Evolutionary conservation across 2,113 vertebrate species (phyloP).

Genomic region (Eubucco bourcierii): DNA sequence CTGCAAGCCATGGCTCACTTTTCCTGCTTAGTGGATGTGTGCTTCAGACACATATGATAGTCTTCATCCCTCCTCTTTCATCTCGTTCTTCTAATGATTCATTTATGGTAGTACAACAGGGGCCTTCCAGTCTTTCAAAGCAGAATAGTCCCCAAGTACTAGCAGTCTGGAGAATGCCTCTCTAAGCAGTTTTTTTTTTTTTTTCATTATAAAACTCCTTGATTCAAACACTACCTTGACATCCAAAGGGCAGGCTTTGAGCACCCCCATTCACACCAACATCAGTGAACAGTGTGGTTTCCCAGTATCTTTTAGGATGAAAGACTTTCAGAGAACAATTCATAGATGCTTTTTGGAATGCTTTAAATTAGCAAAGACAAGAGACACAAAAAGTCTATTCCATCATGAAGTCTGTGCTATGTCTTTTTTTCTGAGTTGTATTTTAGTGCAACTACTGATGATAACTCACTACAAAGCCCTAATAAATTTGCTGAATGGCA

Average conservation of each 20-base stretch:
- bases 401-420: not conserved
- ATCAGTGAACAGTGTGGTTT: not conserved
- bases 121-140: conserved; percentile 21
- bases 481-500: conserved; percentile 48
- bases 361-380: conserved; percentile 21
- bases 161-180: not conserved
- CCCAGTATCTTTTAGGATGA: not conserved
- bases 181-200: not conserved
- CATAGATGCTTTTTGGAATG: not conserved
- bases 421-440: not conserved
- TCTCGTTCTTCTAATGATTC: not conserved
- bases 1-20: not conserved
- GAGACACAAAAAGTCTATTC: not conserved
- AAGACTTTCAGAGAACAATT: conserved; percentile 11
- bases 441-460: conserved; percentile 18
- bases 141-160: not conserved
- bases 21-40: not conserved
- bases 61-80: not conserved
- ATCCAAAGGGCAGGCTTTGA: not conserved
- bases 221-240: not conserved
- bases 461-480: conserved; percentile 34
- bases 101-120: not conserved
- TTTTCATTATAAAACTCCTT: not conserved
- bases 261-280: not conserved
- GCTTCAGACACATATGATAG: not conserved